These are phyloP conservation scores for Eucidaris tribuloides DNA, from an alignment of 35 echinoderm and acorn worm species.

Conservation along the genomic window DNA sequence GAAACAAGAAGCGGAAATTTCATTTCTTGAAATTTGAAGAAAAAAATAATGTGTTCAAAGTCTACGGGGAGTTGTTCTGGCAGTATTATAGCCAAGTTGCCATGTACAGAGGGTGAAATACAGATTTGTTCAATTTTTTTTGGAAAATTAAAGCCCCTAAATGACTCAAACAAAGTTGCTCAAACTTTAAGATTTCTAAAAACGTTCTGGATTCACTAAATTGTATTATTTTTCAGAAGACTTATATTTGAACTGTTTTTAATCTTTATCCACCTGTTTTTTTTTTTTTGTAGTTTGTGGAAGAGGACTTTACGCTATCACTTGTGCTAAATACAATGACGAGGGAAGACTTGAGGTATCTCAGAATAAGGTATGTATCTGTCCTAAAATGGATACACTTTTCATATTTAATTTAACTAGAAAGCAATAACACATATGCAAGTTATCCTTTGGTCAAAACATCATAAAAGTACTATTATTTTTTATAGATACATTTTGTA, in stretches of 20 bases:
- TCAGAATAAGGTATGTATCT: slow-evolving; percentile 35
- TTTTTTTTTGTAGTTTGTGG: slow-evolving; percentile 46
- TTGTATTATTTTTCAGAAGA: background rate
- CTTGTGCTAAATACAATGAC: slow-evolving; percentile 53
- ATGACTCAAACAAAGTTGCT: background rate
- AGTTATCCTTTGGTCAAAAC: background rate
- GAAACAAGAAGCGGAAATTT: too few species aligned
- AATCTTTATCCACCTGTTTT: background rate
- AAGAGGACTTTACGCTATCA: slow-evolving; percentile 35
- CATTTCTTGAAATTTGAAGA: too few species aligned
- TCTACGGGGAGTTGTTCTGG: too few species aligned
- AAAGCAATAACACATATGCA: background rate
- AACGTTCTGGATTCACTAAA: background rate
- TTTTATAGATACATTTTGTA: background rate
- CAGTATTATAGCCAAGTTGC: background rate
- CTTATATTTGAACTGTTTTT: background rate
- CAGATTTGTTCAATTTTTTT: background rate
- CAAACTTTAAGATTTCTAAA: background rate
- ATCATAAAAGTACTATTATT: background rate
- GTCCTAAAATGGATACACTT: background rate
- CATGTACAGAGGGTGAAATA: too few species aligned
- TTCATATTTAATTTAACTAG: background rate
- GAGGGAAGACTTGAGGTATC: slow-evolving; percentile 46
- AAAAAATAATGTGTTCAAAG: too few species aligned
- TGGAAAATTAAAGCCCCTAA: background rate